phyloP scores from a whole-genome alignment of 53 echinoderm and acorn worm species.

The Stichopus horrens region DNA sequence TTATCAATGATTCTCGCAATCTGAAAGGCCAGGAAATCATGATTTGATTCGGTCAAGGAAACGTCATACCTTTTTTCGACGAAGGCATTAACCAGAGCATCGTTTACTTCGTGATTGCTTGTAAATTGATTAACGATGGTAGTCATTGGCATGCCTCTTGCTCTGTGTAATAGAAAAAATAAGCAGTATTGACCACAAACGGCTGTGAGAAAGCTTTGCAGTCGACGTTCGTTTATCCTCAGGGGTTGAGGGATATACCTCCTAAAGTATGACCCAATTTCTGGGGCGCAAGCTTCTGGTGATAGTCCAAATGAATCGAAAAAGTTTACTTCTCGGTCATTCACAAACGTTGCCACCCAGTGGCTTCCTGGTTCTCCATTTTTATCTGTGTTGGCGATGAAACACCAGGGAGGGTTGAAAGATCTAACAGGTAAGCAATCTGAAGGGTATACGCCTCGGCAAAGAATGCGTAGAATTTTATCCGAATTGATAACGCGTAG shows the following conservation, averaged over 20 bases:
- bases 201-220: slow-evolving; percentile 56
- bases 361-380: slow-evolving; percentile 49
- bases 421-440: neutral
- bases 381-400: neutral
- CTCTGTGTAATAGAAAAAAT: slow-evolving; percentile 58
- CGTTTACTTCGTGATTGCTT: slow-evolving; percentile 49
- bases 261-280: too few species aligned
- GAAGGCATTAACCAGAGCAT: slow-evolving; percentile 51
- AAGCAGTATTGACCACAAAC: slow-evolving; percentile 76
- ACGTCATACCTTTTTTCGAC: slow-evolving; percentile 46
- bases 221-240: neutral
- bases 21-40: slow-evolving; percentile 35
- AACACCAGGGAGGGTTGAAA: neutral
- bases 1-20: neutral
- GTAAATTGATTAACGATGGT: slow-evolving; percentile 48
- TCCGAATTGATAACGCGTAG: slow-evolving; percentile 1
- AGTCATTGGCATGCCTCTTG: slow-evolving; percentile 39
- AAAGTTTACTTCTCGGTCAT: slow-evolving; percentile 51
- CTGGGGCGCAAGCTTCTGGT: too few species aligned
- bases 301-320: slow-evolving; percentile 57
- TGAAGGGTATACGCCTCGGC: slow-evolving; percentile 5
- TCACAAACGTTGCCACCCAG: slow-evolving; percentile 42
- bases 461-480: neutral
- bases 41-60: slow-evolving; percentile 40
- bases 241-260: too few species aligned